These are phyloP conservation scores for human DNA, from an alignment of 2,113 vertebrate genomes.

Conservation along the genomic window DNA sequence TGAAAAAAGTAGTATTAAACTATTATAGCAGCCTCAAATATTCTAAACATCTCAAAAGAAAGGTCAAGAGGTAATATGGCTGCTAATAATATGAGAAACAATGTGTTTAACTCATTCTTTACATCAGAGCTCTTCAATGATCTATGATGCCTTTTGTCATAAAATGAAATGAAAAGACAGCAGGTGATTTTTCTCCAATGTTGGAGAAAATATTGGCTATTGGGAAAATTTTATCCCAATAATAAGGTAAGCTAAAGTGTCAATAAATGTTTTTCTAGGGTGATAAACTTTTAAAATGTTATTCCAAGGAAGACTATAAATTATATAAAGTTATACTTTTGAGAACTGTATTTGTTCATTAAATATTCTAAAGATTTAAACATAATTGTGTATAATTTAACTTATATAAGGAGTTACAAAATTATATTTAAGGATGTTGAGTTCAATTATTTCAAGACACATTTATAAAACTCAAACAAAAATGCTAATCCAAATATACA, in stretches of 20 bases:
- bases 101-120: slow-evolving; percentile 83
- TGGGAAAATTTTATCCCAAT: background rate
- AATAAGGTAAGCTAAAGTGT: slow-evolving; percentile 18
- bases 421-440: slow-evolving; percentile 5
- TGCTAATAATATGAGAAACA: slow-evolving; percentile 83
- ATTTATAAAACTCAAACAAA: background rate
- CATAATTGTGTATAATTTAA: background rate
- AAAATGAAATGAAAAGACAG: slow-evolving; percentile 52
- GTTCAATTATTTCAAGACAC: background rate
- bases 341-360: background rate
- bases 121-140: slow-evolving; percentile 66
- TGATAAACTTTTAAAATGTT: slow-evolving; percentile 21
- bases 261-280: background rate
- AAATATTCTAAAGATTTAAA: slow-evolving; percentile 3
- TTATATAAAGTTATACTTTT: background rate
- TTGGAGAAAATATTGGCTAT: background rate
- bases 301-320: background rate
- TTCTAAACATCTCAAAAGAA: slow-evolving; percentile 82
- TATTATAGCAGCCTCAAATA: slow-evolving; percentile 84
- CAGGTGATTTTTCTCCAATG: slow-evolving; percentile 25
- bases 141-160: slow-evolving; percentile 57
- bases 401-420: background rate
- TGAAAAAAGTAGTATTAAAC: slow-evolving; percentile 86
- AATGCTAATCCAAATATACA: background rate
- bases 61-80: slow-evolving; percentile 84